Base-by-base conservation (phyloP, 2,113 vertebrate genomes). In the Calyptomena viridis region DNA sequence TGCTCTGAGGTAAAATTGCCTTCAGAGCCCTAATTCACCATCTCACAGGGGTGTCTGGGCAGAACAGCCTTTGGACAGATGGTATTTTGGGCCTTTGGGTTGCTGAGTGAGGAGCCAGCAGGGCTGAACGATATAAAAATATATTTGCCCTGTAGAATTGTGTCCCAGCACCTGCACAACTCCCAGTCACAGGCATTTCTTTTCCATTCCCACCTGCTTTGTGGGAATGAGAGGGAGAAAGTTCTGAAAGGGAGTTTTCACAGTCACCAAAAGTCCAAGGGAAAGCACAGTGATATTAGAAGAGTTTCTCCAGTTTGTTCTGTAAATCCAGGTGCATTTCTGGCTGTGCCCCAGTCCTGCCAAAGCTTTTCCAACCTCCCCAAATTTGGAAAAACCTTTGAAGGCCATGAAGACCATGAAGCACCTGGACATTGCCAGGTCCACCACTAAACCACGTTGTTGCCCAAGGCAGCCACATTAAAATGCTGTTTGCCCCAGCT, bases 1-100 rank as follows among this genome's bases (percentile, higher is more conserved):
- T 28, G 37, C 25, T 2, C 0, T 0, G 49, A 19, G 33, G 46
- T 6, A 6, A 91, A 87, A 68, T 1, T 8, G 56, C 4, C 8
- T 9, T 25, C 9, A 27, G 12, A 12, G 31, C 35, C 22, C 33
- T 3, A 25, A 81, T 14, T 8, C 24, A 21, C 7, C 33, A 1
- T 2, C 28, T 17, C 9, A 21, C 13, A 27, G 39, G 7, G 31
- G 11, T 31, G 49, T 8, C 52, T 0, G 0, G 5, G 44, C 17
- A 49, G 42, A 46, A 12, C 11, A 50, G 28, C 27, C 23, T 6
- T 14, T 20, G 33, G 5, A 4, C 37, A 76, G 63, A 13, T 5
- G 42, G 52, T 8, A 67, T 37, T 59, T 39, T 3, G 42, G 52
- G 67, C 6, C 1, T 71, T 9, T 3, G 20, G 21, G 18, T 42